Base-by-base conservation (phyloP, 2,797 vertebrate species). In the Mormyrus proboscirostris region DNA sequence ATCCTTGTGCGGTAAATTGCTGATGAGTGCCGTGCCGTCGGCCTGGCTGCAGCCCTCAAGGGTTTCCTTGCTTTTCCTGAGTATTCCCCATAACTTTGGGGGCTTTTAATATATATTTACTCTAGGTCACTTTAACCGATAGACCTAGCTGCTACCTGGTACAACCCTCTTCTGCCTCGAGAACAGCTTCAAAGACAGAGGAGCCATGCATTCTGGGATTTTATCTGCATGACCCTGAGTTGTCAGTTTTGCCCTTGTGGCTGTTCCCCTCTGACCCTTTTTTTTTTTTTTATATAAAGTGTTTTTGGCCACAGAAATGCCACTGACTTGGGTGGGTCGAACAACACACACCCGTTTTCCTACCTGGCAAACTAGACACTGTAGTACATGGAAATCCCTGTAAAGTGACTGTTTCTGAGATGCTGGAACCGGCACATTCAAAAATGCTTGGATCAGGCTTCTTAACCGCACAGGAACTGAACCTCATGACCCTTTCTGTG, bases 1-100 rank as follows among this genome's bases (percentile, higher is more conserved):
- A 97, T 98, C 90, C 96, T 99, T 1, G 96, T 97, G 90, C 95
- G 97, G 98, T 99, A 97, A 93, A 65, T 49, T n/a, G 44, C 22
- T 29, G 83, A 14, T 38, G 12, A 22, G 9, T 50, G 19, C 76
- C 6, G 44, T 12, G 47, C 49, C 9, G n/a, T 25, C 22, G 3
- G 82, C 22, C n/a, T 7, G n/a, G 0, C 22, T 85, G 22, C n/a
- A 2, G 12, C 82, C n/a, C 10, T 51, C 7, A 51, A 47, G 22
- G 47, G 3, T 85, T 51, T 51, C 1, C 44, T 59, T 47, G n/a
- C 47, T 51, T 84, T 49, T 47, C 22, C 6, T 47, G 10, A 12
- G 44, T 84, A 49, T 51, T 22, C 47, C 82, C 47, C 47, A 5
- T 25, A 49, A n/a, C n/a, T 83, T 83, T 50, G 47, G 12, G 41